Evolutionary conservation across 2,888 invertebrate genomes (phyloP).

Genomic region (Apoda limacodes): DNA sequence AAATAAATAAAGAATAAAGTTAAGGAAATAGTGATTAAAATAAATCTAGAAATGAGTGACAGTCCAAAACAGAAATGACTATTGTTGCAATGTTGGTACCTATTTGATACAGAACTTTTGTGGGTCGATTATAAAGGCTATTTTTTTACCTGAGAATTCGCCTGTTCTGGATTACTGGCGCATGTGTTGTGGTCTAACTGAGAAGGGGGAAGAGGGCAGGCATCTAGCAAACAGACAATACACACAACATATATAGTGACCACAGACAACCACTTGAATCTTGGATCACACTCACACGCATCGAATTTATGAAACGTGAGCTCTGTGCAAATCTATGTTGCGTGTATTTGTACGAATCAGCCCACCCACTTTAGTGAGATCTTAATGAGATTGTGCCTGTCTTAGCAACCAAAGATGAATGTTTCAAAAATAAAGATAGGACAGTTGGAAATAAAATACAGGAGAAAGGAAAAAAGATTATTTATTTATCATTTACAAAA

Average conservation of each 20-base stretch:
- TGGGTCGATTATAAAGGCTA: constrained; percentile 64
- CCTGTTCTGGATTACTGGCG: constrained; percentile 78
- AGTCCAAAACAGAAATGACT: constrained; percentile 57
- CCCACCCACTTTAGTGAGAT: constrained; percentile 51
- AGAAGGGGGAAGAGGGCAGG: constrained; percentile 90
- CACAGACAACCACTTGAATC: constrained; percentile 68
- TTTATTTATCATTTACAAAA: constrained; percentile 18
- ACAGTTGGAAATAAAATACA: constrained; percentile 54
- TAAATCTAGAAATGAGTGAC: constrained; percentile 59
- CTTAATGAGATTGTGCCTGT: no score
- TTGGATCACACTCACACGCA: constrained; percentile 69
- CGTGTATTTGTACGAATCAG: constrained; percentile 59
- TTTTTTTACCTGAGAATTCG: constrained; percentile 76
- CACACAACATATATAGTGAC: constrained; percentile 76
- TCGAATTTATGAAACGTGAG: constrained; percentile 46
- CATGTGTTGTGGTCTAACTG: constrained; percentile 89
- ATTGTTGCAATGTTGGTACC: constrained; percentile 51
- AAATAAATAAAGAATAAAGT: constrained; percentile 38
- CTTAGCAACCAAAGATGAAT: constrained; percentile 23
- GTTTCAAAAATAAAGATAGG: constrained; percentile 52
- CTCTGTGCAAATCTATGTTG: constrained; percentile 47
- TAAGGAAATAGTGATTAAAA: constrained; percentile 53
- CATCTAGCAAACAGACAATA: constrained; percentile 96
- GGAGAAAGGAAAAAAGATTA: constrained; percentile 48
- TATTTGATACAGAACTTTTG: constrained; percentile 59